Evolutionary conservation across 1,140 invertebrate species (phyloP).

Genomic region (Diachasmimorpha longicaudata): DNA sequence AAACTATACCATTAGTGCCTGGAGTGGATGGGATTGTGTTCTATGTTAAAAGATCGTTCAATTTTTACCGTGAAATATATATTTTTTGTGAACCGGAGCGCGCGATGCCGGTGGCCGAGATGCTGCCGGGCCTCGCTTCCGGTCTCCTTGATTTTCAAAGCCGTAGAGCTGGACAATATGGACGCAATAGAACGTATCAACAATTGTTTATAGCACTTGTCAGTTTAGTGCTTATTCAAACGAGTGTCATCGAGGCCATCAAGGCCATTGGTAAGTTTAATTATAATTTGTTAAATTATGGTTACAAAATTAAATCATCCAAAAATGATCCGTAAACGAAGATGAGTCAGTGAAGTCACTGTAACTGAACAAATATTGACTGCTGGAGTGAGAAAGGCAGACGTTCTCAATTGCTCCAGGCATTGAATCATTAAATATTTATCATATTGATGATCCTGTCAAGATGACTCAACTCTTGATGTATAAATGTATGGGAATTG

Average conservation of each 20-base stretch:
- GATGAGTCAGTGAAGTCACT: no score
- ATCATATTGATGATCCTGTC: no score
- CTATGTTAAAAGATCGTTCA: background rate
- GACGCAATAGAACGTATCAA: conserved; percentile 3
- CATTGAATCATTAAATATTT: no score
- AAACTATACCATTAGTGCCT: background rate
- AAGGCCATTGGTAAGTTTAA: background rate
- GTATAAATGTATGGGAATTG: no score
- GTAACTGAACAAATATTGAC: no score
- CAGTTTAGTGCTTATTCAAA: background rate
- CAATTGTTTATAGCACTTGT: background rate
- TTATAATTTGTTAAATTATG: background rate
- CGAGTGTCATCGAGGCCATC: background rate
- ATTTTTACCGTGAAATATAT: background rate
- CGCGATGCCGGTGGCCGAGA: conserved; percentile 28
- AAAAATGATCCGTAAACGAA: no score
- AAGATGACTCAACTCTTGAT: no score
- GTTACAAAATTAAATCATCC: background rate
- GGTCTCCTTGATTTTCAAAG: conserved; percentile 27
- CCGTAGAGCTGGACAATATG: conserved; percentile 13
- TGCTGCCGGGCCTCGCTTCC: conserved; percentile 26
- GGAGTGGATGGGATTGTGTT: background rate
- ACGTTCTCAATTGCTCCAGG: no score
- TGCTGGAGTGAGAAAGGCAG: no score
- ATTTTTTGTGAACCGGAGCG: conserved; percentile 6